phyloP scores from a whole-genome alignment of 92 coral and sea anemone genomes.

The Micromussa lordhowensis region DNA sequence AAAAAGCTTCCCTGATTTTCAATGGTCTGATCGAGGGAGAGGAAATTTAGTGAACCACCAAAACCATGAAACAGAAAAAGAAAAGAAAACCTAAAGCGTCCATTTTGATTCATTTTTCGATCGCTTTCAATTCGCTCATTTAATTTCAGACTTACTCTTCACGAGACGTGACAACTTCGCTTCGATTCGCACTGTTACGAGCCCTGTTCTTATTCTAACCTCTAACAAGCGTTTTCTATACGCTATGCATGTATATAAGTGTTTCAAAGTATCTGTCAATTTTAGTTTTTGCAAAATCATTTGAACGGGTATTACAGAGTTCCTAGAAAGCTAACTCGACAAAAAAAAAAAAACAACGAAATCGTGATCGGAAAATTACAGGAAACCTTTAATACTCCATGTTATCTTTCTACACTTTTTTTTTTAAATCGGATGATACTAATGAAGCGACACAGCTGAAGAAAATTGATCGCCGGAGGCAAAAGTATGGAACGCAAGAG shows the following conservation, averaged over 20 bases:
- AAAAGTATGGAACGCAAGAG: background rate
- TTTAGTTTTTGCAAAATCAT: background rate
- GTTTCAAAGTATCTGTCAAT: background rate
- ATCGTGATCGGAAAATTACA: background rate
- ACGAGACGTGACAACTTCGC: background rate
- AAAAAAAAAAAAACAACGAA: background rate
- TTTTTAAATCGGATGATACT: background rate
- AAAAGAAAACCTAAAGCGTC: background rate
- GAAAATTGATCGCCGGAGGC: background rate
- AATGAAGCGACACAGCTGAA: constrained; percentile 3
- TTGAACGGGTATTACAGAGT: background rate
- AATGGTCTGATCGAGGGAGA: background rate
- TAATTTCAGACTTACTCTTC: background rate
- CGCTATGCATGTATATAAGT: background rate
- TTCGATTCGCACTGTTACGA: background rate
- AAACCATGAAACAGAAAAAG: too few species aligned
- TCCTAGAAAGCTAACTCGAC: background rate
- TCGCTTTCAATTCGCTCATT: background rate
- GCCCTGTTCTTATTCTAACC: background rate
- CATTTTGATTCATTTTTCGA: background rate
- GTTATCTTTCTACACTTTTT: background rate
- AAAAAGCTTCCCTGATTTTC: background rate
- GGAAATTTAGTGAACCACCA: background rate
- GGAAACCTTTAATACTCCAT: background rate
- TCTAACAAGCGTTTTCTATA: background rate